These are phyloP conservation scores for Meta bourneti DNA, from an alignment of 2,888 invertebrate species.

Conservation along the genomic window DNA sequence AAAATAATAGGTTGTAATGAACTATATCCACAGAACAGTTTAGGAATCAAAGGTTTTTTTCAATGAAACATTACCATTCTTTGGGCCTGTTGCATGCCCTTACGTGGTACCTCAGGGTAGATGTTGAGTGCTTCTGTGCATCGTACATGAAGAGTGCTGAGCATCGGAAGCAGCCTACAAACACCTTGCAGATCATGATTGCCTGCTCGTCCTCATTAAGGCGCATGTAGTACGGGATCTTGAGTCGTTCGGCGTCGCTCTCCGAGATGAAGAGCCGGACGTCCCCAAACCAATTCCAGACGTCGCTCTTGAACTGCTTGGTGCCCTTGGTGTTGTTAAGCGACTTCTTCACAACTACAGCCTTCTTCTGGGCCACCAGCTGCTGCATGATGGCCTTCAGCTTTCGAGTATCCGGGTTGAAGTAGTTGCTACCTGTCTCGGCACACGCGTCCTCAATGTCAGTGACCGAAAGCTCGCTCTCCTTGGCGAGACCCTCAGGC, in stretches of 20 bases:
- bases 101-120: conserved; percentile 65
- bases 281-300: conserved; percentile 75
- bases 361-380: conserved; percentile 59
- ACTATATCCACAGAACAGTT: not conserved
- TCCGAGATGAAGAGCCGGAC: conserved; percentile 52
- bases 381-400: conserved; percentile 68
- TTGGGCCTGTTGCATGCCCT: conserved; percentile 68
- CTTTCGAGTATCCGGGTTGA: conserved; percentile 69
- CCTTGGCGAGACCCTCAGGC: not conserved
- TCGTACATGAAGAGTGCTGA: conserved; percentile 73
- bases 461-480: conserved; percentile 23
- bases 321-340: conserved; percentile 51
- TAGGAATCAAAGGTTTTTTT: not conserved
- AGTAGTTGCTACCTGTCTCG: conserved; percentile 39
- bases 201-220: conserved; percentile 45
- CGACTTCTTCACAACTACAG: conserved; percentile 51
- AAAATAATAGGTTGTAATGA: not conserved
- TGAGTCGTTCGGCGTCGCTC: conserved; percentile 53
- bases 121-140: conserved; percentile 66
- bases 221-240: conserved; percentile 60
- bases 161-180: conserved; percentile 71
- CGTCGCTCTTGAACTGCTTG: conserved; percentile 74
- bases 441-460: conserved; percentile 58
- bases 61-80: conserved; percentile 51
- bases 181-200: conserved; percentile 58